Conservation (phyloP, 1,140 invertebrate species). For the Melitaea cinxia region DNA sequence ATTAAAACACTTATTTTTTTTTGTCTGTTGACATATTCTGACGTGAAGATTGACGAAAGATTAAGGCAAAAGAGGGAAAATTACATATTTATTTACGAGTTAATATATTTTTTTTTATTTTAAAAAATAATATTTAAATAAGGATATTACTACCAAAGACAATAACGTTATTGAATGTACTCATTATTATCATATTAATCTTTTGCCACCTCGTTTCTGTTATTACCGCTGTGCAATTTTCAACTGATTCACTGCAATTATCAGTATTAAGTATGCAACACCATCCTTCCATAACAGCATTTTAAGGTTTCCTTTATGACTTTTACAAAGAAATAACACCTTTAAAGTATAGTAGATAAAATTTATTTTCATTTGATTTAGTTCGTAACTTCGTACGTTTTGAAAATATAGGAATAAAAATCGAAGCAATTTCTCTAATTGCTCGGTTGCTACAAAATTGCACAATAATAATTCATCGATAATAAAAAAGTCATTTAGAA, state of each 20-base stretch:
- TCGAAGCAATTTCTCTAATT: conserved; percentile 61
- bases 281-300: conserved; percentile 27
- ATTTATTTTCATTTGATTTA: conserved; percentile 8
- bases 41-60: too few species aligned
- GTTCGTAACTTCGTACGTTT: not conserved
- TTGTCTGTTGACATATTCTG: too few species aligned
- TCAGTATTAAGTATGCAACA: conserved; percentile 41
- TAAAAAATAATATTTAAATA: too few species aligned
- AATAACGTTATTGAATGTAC: conserved; percentile 37
- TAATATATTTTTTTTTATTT: too few species aligned
- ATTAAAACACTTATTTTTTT: too few species aligned
- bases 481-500: conserved; percentile 54
- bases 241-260: conserved; percentile 44
- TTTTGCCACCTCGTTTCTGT: conserved; percentile 53
- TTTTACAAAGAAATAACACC: conserved; percentile 10
- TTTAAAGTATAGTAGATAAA: not conserved
- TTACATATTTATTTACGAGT: too few species aligned
- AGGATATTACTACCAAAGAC: too few species aligned
- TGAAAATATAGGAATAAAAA: conserved; percentile 29
- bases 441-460: conserved; percentile 49
- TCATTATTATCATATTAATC: conserved; percentile 52
- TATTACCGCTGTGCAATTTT: conserved; percentile 50
- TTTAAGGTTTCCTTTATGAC: not conserved
- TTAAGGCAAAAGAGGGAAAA: too few species aligned
- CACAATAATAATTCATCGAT: conserved; percentile 58